Base-by-base conservation (phyloP, 2,888 invertebrate species). In the Lydus trimaculatus region DNA sequence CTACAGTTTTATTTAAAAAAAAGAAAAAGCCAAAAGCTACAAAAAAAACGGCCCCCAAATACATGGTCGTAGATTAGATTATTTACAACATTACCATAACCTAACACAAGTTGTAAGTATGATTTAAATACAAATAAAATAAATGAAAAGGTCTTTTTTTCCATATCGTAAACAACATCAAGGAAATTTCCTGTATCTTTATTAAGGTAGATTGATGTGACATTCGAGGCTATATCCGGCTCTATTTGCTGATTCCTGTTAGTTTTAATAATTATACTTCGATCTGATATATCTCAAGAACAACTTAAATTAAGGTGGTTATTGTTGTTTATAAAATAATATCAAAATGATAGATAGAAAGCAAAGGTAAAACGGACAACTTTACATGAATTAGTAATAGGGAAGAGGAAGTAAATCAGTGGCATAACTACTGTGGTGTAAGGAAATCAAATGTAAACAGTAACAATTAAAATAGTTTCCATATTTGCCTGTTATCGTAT, bases 161-260 rank as follows among this genome's bases (percentile, higher is more conserved):
- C 20, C 20, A 20, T 52, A 2, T 52, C 25, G 52, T 64, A 70
- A 70, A 70, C 70, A 70, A 70, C 64, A 70, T 66, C 70, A 70
- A 70, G 70, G 70, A 70, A 66, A 70, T 61, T 70, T 70, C 70
- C 70, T 70, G 58, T 39, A 59, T 48, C 31, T 61, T 17, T 36
- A 31, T 23, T 64, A n/a, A 58, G 28, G 39, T 61, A 62, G 63
- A 69, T 56, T 58, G 58, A 43, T 48, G 58, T 62, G 58, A 62
- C 64, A 36, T 36, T 52, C 69, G 69, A 69, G 69, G 69, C 63
- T 63, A 65, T 63, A 69, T 69, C 69, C 69, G 69, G 65, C n/a
- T n/a, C n/a, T n/a, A n/a, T 28, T 28, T 28, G 28, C 4, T 28
- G 28, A 4, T 28, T 28, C 4, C 28, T 48, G n/a, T 8, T 20